phyloP scores from a whole-genome alignment of 2,113 vertebrate species.

The Ivindomyrus marchei region DNA sequence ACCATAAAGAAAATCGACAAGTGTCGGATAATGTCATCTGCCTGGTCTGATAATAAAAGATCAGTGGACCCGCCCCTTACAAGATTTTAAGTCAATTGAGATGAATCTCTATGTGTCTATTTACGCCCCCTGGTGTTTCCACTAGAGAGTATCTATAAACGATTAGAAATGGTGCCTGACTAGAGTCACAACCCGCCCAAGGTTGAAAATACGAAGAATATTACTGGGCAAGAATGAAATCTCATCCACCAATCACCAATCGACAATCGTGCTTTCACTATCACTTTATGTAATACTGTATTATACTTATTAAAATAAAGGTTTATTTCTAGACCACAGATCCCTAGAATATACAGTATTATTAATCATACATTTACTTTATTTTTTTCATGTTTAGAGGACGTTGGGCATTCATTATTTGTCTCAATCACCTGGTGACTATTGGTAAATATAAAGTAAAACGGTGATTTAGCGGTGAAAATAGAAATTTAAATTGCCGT shows the following conservation, averaged over 20 bases:
- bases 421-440: neutral
- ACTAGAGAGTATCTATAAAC: neutral
- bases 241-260: neutral
- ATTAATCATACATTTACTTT: neutral
- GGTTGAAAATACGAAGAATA: constrained; percentile 11
- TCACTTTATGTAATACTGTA: neutral
- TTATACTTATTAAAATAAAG: neutral
- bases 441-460: neutral
- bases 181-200: neutral
- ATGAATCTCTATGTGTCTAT: neutral
- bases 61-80: constrained; percentile 15
- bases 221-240: neutral
- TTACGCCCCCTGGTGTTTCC: constrained; percentile 19
- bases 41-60: constrained; percentile 12
- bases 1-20: neutral
- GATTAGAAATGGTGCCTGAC: neutral
- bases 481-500: neutral
- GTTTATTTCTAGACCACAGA: neutral
- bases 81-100: constrained; percentile 13
- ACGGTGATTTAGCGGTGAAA: neutral
- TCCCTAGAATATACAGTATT: neutral
- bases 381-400: neutral
- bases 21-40: constrained; percentile 10
- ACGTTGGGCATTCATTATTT: neutral
- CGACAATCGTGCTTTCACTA: constrained; percentile 6